These are phyloP conservation scores for Notarius lentiginosus DNA, from an alignment of 2,113 vertebrate species.

Conservation along the genomic window DNA sequence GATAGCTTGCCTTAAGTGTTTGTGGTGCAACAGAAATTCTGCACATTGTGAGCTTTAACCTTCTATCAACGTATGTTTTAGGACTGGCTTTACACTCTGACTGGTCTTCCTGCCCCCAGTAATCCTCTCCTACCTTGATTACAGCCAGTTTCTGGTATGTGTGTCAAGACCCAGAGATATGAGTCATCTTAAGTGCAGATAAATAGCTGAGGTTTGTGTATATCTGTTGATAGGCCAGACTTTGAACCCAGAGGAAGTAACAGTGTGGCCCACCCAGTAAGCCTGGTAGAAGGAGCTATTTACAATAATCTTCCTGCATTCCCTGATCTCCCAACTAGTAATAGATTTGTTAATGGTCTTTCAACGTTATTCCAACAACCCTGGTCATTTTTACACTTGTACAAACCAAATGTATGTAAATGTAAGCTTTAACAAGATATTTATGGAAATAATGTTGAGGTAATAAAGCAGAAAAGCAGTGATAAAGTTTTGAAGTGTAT, in stretches of 20 bases:
- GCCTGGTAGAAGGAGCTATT: constrained; percentile 65
- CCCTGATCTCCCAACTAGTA: constrained; percentile 56
- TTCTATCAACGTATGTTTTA: neutral
- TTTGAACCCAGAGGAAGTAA: constrained; percentile 60
- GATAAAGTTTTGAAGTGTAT: neutral
- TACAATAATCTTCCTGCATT: constrained; percentile 62
- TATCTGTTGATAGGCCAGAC: constrained; percentile 49
- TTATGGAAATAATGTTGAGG: constrained; percentile 13
- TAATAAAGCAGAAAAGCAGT: neutral
- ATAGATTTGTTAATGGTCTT: constrained; percentile 46
- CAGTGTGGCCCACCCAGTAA: constrained; percentile 69
- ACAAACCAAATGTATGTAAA: neutral
- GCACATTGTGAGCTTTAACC: neutral
- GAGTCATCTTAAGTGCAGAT: constrained; percentile 51
- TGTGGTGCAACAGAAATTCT: neutral
- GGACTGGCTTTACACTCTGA: neutral
- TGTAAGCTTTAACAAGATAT: neutral
- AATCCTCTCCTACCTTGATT: constrained; percentile 19
- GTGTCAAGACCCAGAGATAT: constrained; percentile 55
- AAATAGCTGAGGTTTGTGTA: constrained; percentile 53
- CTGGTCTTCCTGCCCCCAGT: neutral
- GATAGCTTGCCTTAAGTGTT: neutral
- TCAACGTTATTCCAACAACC: constrained; percentile 24
- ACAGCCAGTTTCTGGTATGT: constrained; percentile 53
- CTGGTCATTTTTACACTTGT: constrained; percentile 14